Evolutionary conservation across 1,140 invertebrate genomes (phyloP).

Genomic region (Amphibalanus amphitrite): DNA sequence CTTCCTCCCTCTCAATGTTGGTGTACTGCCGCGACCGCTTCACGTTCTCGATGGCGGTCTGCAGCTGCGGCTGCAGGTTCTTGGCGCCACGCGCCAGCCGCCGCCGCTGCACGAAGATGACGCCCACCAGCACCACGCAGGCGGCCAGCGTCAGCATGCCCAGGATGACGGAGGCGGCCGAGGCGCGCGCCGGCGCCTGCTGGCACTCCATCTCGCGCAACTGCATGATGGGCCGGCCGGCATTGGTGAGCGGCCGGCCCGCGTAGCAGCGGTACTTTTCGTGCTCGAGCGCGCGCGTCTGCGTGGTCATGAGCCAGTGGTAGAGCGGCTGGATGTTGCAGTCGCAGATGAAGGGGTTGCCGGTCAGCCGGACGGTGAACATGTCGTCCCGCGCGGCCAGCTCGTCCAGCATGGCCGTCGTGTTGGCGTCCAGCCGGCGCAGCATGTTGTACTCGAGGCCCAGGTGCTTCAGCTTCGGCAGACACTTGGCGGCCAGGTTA

Average conservation of each 20-base stretch:
- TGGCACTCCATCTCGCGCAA: neutral
- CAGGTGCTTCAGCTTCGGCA: slow-evolving; percentile 44
- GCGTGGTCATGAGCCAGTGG: neutral
- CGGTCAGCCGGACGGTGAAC: neutral
- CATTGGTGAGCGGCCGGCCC: neutral
- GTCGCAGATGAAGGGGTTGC: slow-evolving; percentile 1
- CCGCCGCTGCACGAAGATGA: neutral
- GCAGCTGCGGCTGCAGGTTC: neutral
- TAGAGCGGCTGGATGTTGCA: neutral
- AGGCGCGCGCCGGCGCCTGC: neutral
- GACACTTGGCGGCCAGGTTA: slow-evolving; percentile 43
- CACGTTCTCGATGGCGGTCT: neutral
- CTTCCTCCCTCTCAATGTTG: neutral
- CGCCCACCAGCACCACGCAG: neutral
- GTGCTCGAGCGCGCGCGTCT: neutral
- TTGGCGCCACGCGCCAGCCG: neutral
- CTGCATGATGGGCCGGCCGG: neutral
- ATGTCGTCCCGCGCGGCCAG: neutral
- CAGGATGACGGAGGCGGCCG: neutral
- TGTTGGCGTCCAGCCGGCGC: slow-evolving; percentile 34
- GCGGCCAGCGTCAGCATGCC: neutral
- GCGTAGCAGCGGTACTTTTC: neutral
- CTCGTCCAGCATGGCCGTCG: slow-evolving; percentile 22
- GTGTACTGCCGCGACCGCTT: neutral
- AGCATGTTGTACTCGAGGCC: slow-evolving; percentile 54